phyloP scores from a whole-genome alignment of 1,140 invertebrate species.

The Polypedilum vanderplanki region DNA sequence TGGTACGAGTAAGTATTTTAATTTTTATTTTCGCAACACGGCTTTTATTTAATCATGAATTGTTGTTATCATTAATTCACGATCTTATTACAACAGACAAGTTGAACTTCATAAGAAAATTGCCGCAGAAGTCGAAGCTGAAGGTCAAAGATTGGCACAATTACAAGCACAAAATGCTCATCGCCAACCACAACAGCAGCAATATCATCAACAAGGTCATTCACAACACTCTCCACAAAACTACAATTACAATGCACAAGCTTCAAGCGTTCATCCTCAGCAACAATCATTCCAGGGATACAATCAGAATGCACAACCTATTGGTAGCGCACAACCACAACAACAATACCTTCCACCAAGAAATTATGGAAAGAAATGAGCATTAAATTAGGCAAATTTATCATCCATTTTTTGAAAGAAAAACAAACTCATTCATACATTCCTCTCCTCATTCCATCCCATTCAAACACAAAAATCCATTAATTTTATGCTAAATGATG shows the following conservation, averaged over 20 bases:
- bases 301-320: background rate
- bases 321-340: background rate
- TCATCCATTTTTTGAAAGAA: background rate
- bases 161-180: background rate
- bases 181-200: background rate
- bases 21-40: background rate
- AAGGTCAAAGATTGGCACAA: background rate
- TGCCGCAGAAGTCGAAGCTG: constrained; percentile 22
- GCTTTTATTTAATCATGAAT: background rate
- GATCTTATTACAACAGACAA: background rate
- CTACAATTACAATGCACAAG: constrained; percentile 10
- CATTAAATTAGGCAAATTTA: constrained; percentile 20
- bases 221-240: constrained; percentile 14
- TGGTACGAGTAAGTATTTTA: constrained; percentile 9
- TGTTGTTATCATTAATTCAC: constrained; percentile 1
- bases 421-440: no score
- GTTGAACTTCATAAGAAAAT: constrained; percentile 23
- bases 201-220: background rate
- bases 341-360: background rate
- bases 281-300: background rate
- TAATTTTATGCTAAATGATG: no score
- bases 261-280: background rate
- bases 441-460: no score
- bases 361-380: constrained; percentile 5
- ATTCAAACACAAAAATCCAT: no score